phyloP scores from a whole-genome alignment of 1,140 invertebrate species.

The Bombus vancouverensis region DNA sequence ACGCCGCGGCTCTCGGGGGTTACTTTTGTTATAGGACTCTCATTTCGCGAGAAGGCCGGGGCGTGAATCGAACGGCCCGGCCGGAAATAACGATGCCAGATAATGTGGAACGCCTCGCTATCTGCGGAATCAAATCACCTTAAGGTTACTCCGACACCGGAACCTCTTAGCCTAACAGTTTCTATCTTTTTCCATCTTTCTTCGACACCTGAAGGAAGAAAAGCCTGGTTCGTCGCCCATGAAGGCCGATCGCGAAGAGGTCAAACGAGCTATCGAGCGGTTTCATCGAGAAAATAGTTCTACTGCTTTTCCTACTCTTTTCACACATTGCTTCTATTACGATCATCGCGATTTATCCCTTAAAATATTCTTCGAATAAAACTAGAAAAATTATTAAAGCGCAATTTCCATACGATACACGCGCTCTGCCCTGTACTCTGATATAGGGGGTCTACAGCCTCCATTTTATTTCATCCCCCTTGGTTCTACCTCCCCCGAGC shows the following conservation, averaged over 20 bases:
- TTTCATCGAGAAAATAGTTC: conserved; percentile 58
- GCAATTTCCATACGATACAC: not conserved
- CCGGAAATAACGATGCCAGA: conserved; percentile 78
- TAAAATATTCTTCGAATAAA: not conserved
- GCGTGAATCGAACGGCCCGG: conserved; percentile 65
- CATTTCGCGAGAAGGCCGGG: conserved; percentile 55
- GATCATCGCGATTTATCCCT: not conserved
- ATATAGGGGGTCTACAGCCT: conserved; percentile 47
- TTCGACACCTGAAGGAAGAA: not conserved
- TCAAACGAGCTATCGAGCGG: conserved; percentile 57
- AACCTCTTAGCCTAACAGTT: conserved; percentile 72
- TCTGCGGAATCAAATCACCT: conserved; percentile 77
- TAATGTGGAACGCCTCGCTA: conserved; percentile 68
- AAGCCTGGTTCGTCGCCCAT: not conserved
- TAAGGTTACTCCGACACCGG: conserved; percentile 68
- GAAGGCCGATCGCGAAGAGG: conserved; percentile 45
- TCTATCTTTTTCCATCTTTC: conserved; percentile 54
- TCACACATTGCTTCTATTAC: not conserved
- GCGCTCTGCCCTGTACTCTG: too few relatives aligned
- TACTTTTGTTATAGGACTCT: conserved; percentile 68
- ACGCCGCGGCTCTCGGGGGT: conserved; percentile 57
- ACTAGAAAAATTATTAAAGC: not conserved
- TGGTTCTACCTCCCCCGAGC: conserved; percentile 70
- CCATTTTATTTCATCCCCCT: conserved; percentile 77
- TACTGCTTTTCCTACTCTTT: not conserved